Base-by-base conservation (phyloP, 2,888 invertebrate species). In the Mystacides longicornis region DNA sequence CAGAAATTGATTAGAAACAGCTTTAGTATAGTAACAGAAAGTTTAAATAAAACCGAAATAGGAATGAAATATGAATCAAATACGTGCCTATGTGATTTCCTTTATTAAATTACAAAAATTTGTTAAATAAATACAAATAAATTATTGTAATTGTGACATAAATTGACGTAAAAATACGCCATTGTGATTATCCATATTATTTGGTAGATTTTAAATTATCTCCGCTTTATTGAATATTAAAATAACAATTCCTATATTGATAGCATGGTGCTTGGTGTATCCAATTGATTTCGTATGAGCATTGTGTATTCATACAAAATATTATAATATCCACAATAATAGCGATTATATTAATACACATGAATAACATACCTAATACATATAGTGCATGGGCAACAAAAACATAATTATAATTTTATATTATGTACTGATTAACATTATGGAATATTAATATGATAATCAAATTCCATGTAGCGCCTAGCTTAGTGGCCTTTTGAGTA, bases 211-310 rank as follows among this genome's bases (percentile, higher is more conserved):
- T 27, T 27, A 27, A 27, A 27, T 27, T 27, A 27, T 27, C 14
- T 37, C 37, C 4, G 37, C n/a, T 37, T 37, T 37, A 37, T 37
- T 37, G 37, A 37, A 37, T 37, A 37, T 37, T 37, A n/a, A 37
- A 37, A 37, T 37, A 3, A 37, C 14, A 37, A 37, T 37, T 27
- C 3, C 37, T n/a, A 37, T 27, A 27, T 37, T 37, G 14, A n/a
- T 3, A 37, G 14, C 14, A 14, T 37, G n/a, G n/a, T n/a, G n/a
- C n/a, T n/a, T n/a, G n/a, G 14, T 37, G 37, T 37, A 14, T 37
- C 37, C 3, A 37, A 37, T 37, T 37, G 7, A 37, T 37, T n/a
- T 3, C 16, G 16, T 16, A 14, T 37, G 14, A 7, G 4, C 14
- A 14, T 37, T 37, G 7, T 7, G 16, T 37, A 37, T 7, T 37